Percentiles rank a stretch among this genome's conserved stretches.
These are phyloP conservation scores for Agrochola litura DNA, from an alignment of 2,888 invertebrate species.

Conservation along the genomic window DNA sequence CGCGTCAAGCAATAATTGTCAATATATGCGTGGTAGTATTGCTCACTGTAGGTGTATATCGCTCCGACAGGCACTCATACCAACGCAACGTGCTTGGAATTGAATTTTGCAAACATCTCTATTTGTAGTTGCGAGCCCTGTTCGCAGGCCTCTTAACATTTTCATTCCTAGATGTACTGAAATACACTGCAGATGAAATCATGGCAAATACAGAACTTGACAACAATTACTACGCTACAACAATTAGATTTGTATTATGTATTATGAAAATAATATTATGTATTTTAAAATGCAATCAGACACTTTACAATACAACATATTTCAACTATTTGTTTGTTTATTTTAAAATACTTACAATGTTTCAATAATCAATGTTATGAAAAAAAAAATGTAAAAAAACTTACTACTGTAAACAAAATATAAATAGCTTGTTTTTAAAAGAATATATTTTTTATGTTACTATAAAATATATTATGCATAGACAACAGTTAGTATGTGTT, in stretches of 20 bases:
- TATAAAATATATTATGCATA: conserved; percentile 35
- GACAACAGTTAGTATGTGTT: conserved; percentile 50
- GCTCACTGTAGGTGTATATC: too few species aligned
- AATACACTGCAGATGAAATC: conserved; percentile 16
- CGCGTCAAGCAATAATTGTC: too few species aligned
- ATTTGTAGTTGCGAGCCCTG: too few species aligned
- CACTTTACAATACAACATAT: conserved; percentile 24
- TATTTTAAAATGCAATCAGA: conserved; percentile 56
- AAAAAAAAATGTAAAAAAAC: conserved; percentile 10
- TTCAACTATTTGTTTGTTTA: conserved; percentile 19
- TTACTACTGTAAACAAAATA: too few species aligned
- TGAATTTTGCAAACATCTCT: too few species aligned
- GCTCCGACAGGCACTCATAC: too few species aligned
- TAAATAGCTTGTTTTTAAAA: conserved; percentile 24
- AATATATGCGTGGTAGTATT: too few species aligned
- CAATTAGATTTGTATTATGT: conserved; percentile 22
- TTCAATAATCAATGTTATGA: conserved; percentile 17
- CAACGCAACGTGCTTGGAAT: too few species aligned
- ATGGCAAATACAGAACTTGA: conserved; percentile 30
- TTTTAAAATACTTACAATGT: conserved; percentile 3
- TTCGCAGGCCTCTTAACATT: background rate
- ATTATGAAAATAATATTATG: conserved; percentile 11
- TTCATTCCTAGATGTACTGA: conserved; percentile 20
- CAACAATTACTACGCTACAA: conserved; percentile 31
- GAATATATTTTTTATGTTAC: conserved; percentile 11